Evolutionary conservation across 1,140 invertebrate species (phyloP).

Genomic region (Micrasema longulum): DNA sequence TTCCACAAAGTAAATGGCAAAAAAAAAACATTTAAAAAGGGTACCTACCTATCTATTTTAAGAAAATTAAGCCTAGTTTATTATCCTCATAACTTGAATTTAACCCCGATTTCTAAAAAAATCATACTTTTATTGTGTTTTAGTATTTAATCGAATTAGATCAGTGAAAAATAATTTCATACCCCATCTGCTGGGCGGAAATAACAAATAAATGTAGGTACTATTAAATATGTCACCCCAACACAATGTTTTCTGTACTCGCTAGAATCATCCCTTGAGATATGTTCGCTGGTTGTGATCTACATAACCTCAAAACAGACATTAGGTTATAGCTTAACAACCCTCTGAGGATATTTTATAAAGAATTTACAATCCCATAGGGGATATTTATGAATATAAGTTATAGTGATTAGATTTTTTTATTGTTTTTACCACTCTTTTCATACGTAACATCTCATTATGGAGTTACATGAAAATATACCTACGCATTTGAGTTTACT

Average conservation of each 20-base stretch:
- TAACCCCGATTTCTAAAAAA: too few relatives aligned
- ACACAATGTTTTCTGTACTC: neutral
- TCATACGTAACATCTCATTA: too few relatives aligned
- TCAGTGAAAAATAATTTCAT: constrained; percentile 3
- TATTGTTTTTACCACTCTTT: too few relatives aligned
- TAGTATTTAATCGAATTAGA: too few relatives aligned
- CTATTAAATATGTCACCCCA: constrained; percentile 25
- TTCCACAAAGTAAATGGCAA: too few relatives aligned
- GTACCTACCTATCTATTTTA: too few relatives aligned
- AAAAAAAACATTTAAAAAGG: too few relatives aligned
- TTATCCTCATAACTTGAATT: too few relatives aligned
- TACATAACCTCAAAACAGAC: constrained; percentile 38
- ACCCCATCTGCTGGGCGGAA: constrained; percentile 26
- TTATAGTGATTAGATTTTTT: constrained; percentile 40
- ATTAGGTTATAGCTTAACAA: constrained; percentile 47
- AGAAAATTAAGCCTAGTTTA: too few relatives aligned
- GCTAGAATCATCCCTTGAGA: constrained; percentile 40
- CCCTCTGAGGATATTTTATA: constrained; percentile 46
- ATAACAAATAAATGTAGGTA: constrained; percentile 1
- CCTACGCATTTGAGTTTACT: too few relatives aligned
- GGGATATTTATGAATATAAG: constrained; percentile 28
- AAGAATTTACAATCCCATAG: constrained; percentile 37
- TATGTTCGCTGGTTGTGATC: neutral
- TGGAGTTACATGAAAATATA: too few relatives aligned
- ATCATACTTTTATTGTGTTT: too few relatives aligned